phyloP scores from a whole-genome alignment of 2,113 vertebrate species.

The Sphaerodactylus townsendi region DNA sequence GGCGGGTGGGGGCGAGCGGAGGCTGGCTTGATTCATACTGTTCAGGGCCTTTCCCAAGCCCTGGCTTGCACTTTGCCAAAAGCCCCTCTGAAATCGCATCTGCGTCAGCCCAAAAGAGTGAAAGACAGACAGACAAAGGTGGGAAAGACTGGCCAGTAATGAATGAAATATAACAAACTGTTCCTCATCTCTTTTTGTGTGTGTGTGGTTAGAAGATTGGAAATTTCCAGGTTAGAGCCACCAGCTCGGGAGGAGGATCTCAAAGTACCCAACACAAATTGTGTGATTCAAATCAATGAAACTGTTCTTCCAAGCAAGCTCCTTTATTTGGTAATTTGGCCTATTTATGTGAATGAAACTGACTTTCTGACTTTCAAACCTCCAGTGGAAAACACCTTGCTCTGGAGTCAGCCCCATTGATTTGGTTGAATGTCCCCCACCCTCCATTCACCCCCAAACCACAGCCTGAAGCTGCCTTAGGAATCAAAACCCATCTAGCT shows the following conservation, averaged over 20 bases:
- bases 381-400: not conserved
- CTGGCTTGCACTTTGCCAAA: slow-evolving; percentile 33
- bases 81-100: slow-evolving; percentile 29
- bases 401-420: not conserved
- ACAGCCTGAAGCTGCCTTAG: not conserved
- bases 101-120: not conserved
- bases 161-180: too few species aligned
- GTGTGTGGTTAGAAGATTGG: too few species aligned
- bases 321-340: not conserved
- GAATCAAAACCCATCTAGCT: not conserved
- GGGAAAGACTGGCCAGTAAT: not conserved
- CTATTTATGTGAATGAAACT: not conserved
- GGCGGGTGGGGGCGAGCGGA: slow-evolving; percentile 23
- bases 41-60: slow-evolving; percentile 16
- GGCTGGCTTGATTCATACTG: slow-evolving; percentile 26
- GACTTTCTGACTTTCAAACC: not conserved
- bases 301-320: too few species aligned
- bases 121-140: not conserved
- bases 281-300: not conserved
- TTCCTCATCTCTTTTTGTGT: too few species aligned
- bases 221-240: not conserved
- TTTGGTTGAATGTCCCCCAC: not conserved
- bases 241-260: too few species aligned
- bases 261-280: not conserved
- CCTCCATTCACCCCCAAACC: not conserved